phyloP scores from a whole-genome alignment of 2,797 vertebrate species.

The Rhinogobio ventralis region DNA sequence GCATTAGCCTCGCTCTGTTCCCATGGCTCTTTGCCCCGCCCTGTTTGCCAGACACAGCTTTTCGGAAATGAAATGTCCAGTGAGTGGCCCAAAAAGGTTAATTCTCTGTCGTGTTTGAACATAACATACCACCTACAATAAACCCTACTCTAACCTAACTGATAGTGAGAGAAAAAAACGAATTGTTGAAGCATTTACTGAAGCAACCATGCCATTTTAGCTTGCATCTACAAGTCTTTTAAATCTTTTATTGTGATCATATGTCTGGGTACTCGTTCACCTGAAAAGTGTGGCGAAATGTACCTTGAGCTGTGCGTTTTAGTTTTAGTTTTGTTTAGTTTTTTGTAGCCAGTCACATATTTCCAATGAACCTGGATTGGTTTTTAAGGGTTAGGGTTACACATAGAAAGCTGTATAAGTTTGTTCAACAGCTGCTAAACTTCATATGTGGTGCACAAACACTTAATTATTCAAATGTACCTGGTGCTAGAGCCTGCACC shows the following conservation, averaged over 20 bases:
- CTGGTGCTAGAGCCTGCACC: slow-evolving; percentile 41
- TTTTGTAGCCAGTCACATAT: background rate
- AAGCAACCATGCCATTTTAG: background rate
- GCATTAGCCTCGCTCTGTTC: too few relatives aligned
- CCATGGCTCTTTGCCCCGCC: too few relatives aligned
- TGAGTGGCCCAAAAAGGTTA: background rate
- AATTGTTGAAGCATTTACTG: too few relatives aligned
- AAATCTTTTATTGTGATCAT: background rate
- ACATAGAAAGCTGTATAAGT: background rate
- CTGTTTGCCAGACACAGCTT: background rate
- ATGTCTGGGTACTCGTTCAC: background rate
- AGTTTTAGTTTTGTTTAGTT: too few relatives aligned
- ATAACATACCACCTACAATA: background rate
- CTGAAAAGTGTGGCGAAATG: background rate
- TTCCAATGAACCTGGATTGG: background rate
- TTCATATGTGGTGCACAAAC: slow-evolving; percentile 29
- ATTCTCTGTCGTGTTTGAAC: background rate
- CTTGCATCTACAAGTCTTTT: background rate
- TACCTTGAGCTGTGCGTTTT: too few relatives aligned
- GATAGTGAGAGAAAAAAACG: background rate
- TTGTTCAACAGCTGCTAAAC: background rate
- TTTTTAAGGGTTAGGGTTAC: slow-evolving; percentile 4
- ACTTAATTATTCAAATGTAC: slow-evolving; percentile 66
- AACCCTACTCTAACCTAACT: background rate
- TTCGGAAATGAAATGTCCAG: background rate